Evolutionary conservation across 2,888 invertebrate species (phyloP).

Genomic region (Anoplius nigerrimus): DNA sequence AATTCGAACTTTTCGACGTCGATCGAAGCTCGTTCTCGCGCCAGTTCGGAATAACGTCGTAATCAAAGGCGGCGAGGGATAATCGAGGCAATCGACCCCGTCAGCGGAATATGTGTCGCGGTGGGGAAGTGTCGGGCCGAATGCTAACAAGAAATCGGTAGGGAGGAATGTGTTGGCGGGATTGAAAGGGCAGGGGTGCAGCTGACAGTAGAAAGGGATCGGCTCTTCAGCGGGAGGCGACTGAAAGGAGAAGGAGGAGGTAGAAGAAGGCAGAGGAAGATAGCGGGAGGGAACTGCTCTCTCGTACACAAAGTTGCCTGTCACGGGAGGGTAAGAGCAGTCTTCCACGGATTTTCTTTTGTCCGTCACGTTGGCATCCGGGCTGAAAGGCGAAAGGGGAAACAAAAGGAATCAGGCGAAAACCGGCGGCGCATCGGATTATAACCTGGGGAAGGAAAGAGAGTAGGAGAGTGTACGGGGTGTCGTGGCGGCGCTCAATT

Average conservation of each 20-base stretch:
- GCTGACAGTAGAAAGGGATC: not conserved
- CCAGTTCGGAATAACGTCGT: no score
- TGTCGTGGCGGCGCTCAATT: slow-evolving; percentile 1
- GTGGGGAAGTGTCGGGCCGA: no score
- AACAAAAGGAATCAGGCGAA: not conserved
- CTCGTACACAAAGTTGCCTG: slow-evolving; percentile 10
- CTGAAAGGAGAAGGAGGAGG: not conserved
- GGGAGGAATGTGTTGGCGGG: no score
- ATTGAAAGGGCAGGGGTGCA: no score
- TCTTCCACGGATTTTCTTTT: not conserved
- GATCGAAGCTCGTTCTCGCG: no score
- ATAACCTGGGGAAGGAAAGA: no score
- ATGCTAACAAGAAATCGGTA: no score
- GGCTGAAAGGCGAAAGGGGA: not conserved
- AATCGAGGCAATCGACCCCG: no score
- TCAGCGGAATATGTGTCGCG: no score
- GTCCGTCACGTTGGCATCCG: not conserved
- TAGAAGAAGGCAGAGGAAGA: no score
- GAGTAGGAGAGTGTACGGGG: not conserved
- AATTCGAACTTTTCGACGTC: no score
- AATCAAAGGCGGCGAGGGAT: no score
- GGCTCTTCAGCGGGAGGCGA: not conserved
- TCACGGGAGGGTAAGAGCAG: slow-evolving; percentile 7
- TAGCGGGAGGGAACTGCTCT: not conserved
- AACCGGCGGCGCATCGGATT: slow-evolving; percentile 6